Base-by-base conservation (phyloP, 2,113 vertebrate genomes). In the Origma solitaria region DNA sequence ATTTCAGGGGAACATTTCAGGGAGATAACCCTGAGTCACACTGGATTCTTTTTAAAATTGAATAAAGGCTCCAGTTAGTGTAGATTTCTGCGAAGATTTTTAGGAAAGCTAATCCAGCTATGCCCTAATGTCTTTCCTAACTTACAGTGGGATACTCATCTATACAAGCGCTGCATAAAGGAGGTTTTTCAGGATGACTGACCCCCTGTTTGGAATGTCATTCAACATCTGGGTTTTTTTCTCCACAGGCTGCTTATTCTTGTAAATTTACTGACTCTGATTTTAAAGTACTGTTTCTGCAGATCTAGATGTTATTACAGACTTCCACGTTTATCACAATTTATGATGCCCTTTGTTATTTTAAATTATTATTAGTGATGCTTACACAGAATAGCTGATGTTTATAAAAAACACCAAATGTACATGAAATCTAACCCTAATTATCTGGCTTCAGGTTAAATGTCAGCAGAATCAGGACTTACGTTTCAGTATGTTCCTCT, bases 401-500 rank as follows among this genome's bases (percentile, higher is more conserved):
- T 44, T 83, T 70, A 70, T 18, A 72, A 82, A 86, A 88, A 47
- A 0, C 16, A 50, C 25, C 27, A 50, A 77, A 44, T 6, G 10
- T 30, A 42, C 16, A 60, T 8, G 13, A 62, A 68, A 86, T 44
- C 19, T 33, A 81, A 45, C 13, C 44, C 69, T 77, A 68, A 82
- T 33, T 20, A 58, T 31, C 73, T 65, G 54, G 35, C 30, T 50
- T 76, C 37, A 76, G 37, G 65, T 70, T 53, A 27, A 57, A 45
- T 7, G 4, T 42, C 56, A 86, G 49, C 15, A 33, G 73, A 31
- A 85, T 25, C 35, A 95, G 68, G 77, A 99, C 99, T 99, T 97
- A 99, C 99, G 99, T 98, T 99, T 99, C 95, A 99, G 98, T 94
- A 99, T 99, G 98, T 99, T 99, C 95, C 99, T 98, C 97, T 99